Evolutionary conservation across 2,113 vertebrate species (phyloP), one percentile per base, ranked within the genome.

Genomic region (Apeltes quadracus): DNA sequence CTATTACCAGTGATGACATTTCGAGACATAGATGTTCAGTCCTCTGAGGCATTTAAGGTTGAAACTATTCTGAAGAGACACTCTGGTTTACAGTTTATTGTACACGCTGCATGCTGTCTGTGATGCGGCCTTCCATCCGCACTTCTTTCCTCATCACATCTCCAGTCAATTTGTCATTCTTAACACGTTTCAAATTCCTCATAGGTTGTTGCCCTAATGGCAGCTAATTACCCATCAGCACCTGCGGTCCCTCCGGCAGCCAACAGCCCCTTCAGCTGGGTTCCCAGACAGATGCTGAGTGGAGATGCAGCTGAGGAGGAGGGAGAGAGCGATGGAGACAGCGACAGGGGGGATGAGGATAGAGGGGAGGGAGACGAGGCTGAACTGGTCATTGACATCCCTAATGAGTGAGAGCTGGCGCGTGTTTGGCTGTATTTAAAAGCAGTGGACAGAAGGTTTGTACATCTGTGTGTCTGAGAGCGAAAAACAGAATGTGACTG

Each of bases 281-380:
- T 95, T 56, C 94, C 94, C 18, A 84, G 93, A 81, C 94, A 95
- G 65, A 94, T 95, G 94, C 90, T 95, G 13, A 94, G 94, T 3
- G 94, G 93, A 32, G 94, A 95, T 39, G 88, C 92, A 0, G 92
- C 92, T 1, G 94, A 95, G 59, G 94, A 95, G 23, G 94, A 94
- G 38, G 92, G 93, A 8, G 93, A 94, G 7, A 94, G 93, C 1
- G 93, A 95, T 1, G 88, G 68, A 57, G 94, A 95, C 73, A 94
- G 93, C 12, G 94, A 95, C 72, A 82, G 91, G 56, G 93, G 84
- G 53, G 94, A 95, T 16, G 93, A 94, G 65, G 94, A 95, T 83
- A 70, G 93, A 78, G 94, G 92, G 44, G 94, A 95, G 68, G 93
- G 89, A 39, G 94, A 95, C 0, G 94, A 95, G 76, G 93, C 94